Evolutionary conservation across 1,140 invertebrate species (phyloP).

Genomic region (Eumeta japonica): DNA sequence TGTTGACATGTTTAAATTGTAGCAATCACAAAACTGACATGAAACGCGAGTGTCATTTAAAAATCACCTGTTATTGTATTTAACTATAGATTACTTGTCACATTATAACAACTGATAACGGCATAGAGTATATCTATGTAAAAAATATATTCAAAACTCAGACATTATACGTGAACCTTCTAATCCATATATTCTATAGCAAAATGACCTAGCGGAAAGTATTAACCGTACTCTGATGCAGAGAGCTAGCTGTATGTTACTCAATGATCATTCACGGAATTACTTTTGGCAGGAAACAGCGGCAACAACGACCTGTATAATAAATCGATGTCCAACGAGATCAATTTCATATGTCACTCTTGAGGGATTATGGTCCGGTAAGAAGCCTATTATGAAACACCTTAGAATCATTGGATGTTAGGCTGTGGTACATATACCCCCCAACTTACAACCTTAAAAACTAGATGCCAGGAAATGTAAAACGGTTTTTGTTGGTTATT

Average conservation of each 20-base stretch:
- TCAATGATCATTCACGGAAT: constrained; percentile 17
- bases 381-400: constrained; percentile 23
- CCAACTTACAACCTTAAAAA: constrained; percentile 21
- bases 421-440: constrained; percentile 30
- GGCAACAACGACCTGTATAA: constrained; percentile 13
- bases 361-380: constrained; percentile 23
- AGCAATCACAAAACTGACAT: too few relatives aligned
- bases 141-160: constrained; percentile 18
- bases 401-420: constrained; percentile 42
- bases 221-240: constrained; percentile 31
- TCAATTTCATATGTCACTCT: constrained; percentile 12
- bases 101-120: constrained; percentile 53
- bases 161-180: constrained; percentile 28
- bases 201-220: constrained; percentile 41
- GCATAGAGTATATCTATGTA: constrained; percentile 37
- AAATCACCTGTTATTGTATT: too few relatives aligned
- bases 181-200: constrained; percentile 31
- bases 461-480: constrained; percentile 21
- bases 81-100: too few relatives aligned
- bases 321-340: constrained; percentile 17
- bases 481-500: constrained; percentile 10
- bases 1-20: too few relatives aligned
- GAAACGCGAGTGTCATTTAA: too few relatives aligned
- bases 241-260: constrained; percentile 20
- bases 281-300: constrained; percentile 16